Base-by-base conservation (phyloP, 2,797 vertebrate species). In the Cuculus canorus region DNA sequence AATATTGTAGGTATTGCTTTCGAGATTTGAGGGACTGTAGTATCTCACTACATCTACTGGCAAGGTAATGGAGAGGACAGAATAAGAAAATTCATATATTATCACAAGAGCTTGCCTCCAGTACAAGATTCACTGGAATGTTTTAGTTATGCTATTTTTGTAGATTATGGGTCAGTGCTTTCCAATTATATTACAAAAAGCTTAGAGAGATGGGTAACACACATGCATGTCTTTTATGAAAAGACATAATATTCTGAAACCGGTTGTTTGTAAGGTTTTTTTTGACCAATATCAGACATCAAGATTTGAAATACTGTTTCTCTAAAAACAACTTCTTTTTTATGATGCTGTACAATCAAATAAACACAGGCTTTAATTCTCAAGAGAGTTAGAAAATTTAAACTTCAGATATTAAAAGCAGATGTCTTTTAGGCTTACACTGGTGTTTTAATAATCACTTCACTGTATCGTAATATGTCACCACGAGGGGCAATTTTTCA, bases 111-210 rank as follows among this genome's bases (percentile, higher is more conserved):
- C 66, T 94, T 94, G 53, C 91, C 59, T 63, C 45, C 30, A 87
- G 53, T 68, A 78, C 45, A 96, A 87, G 61, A 88, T 57, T 92
- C 65, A 86, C 70, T 92, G 28, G 57, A 93, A 85, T 85, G 63
- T 68, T 88, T 92, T 96, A 91, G 91, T 97, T 95, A 76, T 92
- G 69, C 60, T 86, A 50, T 86, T 97, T 97, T 75, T 88, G 41
- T 69, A 93, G 47, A 80, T 95, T 93, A 75, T 87, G 82, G 82
- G 56, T 94, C 95, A 97, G 37, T 81, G 82, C 24, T 93, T 96
- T 92, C 76, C 25, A 45, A 92, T 94, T 84, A 48, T 69, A 95
- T 82, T 95, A 70, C 69, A 80, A 90, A 45, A 41, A 92, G 28
- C 95, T 96, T 82, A 88, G 73, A 92, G 65, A 93, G 84, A 94